Evolutionary conservation across 2,888 invertebrate genomes (phyloP).

Genomic region (Agrochola circellaris): DNA sequence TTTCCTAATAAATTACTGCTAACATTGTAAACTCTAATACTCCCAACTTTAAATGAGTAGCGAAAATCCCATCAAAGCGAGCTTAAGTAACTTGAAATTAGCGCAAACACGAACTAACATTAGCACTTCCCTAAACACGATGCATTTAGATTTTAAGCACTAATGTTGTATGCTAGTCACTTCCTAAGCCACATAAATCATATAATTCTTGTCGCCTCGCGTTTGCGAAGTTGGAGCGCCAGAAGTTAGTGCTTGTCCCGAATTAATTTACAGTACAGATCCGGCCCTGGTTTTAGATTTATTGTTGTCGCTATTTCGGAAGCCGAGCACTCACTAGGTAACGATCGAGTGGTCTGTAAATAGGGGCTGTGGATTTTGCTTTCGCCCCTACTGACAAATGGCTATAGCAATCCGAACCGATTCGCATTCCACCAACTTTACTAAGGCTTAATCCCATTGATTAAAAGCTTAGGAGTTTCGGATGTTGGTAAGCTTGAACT

Average conservation of each 20-base stretch:
- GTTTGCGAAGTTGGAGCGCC: slow-evolving; percentile 56
- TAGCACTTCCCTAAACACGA: slow-evolving; percentile 54
- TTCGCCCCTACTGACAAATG: slow-evolving; percentile 74
- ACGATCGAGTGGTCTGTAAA: slow-evolving; percentile 77
- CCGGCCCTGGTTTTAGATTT: slow-evolving; percentile 68
- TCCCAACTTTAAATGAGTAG: slow-evolving; percentile 46
- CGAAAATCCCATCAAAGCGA: slow-evolving; percentile 46
- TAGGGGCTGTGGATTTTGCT: slow-evolving; percentile 75
- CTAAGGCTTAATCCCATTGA: slow-evolving; percentile 70
- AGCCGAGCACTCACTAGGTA: slow-evolving; percentile 65
- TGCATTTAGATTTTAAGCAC: slow-evolving; percentile 61
- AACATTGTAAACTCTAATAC: slow-evolving; percentile 12
- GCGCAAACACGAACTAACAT: slow-evolving; percentile 47
- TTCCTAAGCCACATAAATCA: slow-evolving; percentile 62
- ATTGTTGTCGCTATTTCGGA: slow-evolving; percentile 67
- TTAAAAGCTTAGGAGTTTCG: slow-evolving; percentile 68
- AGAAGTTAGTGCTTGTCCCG: slow-evolving; percentile 64
- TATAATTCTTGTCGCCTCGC: slow-evolving; percentile 53
- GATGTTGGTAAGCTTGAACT: slow-evolving; percentile 60
- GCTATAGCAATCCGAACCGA: slow-evolving; percentile 64
- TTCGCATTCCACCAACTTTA: slow-evolving; percentile 72
- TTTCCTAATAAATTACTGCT: slow-evolving; percentile 9
- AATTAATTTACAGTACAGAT: slow-evolving; percentile 67
- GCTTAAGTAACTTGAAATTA: slow-evolving; percentile 57
- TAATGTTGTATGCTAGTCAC: slow-evolving; percentile 58